Percentiles rank a stretch among this genome's conserved stretches.
phyloP scores from a whole-genome alignment of 2,797 vertebrate genomes.

The Pogonophryne albipinna region DNA sequence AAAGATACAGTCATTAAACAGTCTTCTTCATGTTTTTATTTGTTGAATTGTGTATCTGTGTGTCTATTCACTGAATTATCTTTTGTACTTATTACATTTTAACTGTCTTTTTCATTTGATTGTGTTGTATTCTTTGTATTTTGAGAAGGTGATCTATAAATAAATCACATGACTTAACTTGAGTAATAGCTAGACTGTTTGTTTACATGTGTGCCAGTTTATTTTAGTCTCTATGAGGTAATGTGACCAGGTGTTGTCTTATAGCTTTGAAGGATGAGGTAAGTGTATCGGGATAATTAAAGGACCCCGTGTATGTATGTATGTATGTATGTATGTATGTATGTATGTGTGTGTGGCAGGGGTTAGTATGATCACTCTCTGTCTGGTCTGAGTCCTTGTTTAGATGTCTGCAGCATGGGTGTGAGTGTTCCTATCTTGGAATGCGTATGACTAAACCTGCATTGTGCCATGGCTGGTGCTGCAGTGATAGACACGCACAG shows the following conservation, averaged over 20 bases:
- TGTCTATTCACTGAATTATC: not conserved
- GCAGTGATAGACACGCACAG: slow-evolving; percentile 34
- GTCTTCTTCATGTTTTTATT: not conserved
- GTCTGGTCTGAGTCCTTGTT: slow-evolving; percentile 55
- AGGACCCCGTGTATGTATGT: slow-evolving; percentile 15
- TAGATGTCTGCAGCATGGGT: slow-evolving; percentile 37
- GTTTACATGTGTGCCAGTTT: slow-evolving; percentile 16
- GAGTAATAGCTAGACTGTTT: not conserved
- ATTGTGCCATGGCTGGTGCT: not conserved
- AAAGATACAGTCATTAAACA: slow-evolving; percentile 23
- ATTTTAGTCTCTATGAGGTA: slow-evolving; percentile 52
- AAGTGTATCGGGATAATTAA: slow-evolving; percentile 58
- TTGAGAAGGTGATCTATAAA: slow-evolving; percentile 21
- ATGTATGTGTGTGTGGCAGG: slow-evolving; percentile 16
- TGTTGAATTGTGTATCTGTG: not conserved
- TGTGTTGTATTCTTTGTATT: not conserved
- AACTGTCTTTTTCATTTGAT: not conserved
- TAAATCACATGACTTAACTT: slow-evolving; percentile 2
- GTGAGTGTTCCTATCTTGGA: slow-evolving; percentile 62
- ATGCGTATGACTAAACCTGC: slow-evolving; percentile 70
- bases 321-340: slow-evolving; percentile 10
- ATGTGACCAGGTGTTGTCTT: slow-evolving; percentile 51
- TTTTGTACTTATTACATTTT: not conserved
- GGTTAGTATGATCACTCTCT: not conserved
- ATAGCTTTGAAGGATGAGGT: slow-evolving; percentile 59